Evolutionary conservation across 2,113 vertebrate genomes (phyloP), one percentile per base, ranked within the genome.

Genomic region (Mustelus asterias): DNA sequence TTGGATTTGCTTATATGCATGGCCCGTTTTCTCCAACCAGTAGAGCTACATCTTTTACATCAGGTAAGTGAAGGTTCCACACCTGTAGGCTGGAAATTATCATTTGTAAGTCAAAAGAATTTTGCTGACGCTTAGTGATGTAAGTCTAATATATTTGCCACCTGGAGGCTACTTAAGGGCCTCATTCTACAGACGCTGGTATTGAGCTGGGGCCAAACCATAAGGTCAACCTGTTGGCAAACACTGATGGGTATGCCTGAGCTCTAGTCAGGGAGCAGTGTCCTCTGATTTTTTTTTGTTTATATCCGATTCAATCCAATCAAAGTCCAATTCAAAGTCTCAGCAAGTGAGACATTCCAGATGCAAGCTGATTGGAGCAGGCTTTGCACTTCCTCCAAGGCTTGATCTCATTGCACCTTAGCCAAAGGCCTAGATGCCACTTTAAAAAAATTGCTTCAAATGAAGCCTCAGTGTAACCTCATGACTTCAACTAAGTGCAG

Each of bases 1-100:
- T 99, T 96, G 98, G 98, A 65, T 99, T 98, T 94, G 97, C 98
- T 41, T 98, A 97, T 83, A 97, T 98, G 96, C 98, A 98, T 26
- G 96, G 97, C 0, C 97, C 98, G 0, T 98, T 98, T 95, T 98
- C 97, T 96, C 98, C 98, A 0, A 98, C 97, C 97, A 98, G 97
- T 63, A 97, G 98, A 0, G 98, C 97, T 13, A 97, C 97, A 0
- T 98, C 98, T 29, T 99, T 98, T 96, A 98, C 98, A 20, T 98
- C 98, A 9, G 98, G 98, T 98, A 97, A 97, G 72, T 26, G 33
- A 20, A 63, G 22, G 8, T 37, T 72, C 10, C 70, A n/a, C 33
- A 20, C 48, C 48, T 63, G 33, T 96, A 48, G 9, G 67, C 96
- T 0, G 95, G 58, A 44, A n/a, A 3, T 70, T 96, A 72, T 5